Conservation (phyloP, 2,888 invertebrate genomes). For the Fissipunctia ypsillon region DNA sequence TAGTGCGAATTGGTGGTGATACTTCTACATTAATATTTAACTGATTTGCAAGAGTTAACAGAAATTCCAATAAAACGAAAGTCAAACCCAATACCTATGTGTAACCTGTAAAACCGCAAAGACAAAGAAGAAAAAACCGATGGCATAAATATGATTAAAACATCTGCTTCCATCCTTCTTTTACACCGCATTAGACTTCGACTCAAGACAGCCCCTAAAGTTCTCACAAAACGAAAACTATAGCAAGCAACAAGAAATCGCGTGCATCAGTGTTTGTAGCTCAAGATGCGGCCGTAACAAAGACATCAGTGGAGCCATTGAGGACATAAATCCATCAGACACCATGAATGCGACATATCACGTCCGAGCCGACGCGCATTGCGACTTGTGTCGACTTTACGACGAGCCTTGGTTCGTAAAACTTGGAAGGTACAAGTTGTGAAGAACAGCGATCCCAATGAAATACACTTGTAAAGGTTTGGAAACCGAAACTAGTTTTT, state of each 20-base stretch:
- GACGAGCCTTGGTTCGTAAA: slow-evolving; percentile 82
- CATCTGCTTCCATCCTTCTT: neutral
- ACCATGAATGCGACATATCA: slow-evolving; percentile 83
- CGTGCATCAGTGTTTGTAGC: slow-evolving; percentile 56
- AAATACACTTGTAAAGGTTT: neutral
- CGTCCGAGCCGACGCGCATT: slow-evolving; percentile 79
- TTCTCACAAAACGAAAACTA: slow-evolving; percentile 23
- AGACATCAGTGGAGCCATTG: slow-evolving; percentile 80
- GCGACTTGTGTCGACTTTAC: slow-evolving; percentile 80
- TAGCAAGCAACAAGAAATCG: slow-evolving; percentile 43
- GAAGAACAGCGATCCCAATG: neutral
- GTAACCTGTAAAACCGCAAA: too few relatives aligned
- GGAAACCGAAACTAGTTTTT: neutral
- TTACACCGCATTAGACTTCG: neutral
- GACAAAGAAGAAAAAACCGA: neutral
- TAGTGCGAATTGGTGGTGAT: too few relatives aligned
- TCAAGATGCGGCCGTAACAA: slow-evolving; percentile 68
- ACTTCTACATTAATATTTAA: neutral
- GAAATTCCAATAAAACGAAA: neutral
- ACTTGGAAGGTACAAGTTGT: slow-evolving; percentile 70
- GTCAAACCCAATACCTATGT: too few relatives aligned
- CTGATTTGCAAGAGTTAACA: neutral
- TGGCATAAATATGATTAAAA: neutral
- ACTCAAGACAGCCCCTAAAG: neutral
- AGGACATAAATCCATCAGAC: slow-evolving; percentile 84